Base-by-base conservation (phyloP, 2,888 invertebrate species). In the Troilus luridus region DNA sequence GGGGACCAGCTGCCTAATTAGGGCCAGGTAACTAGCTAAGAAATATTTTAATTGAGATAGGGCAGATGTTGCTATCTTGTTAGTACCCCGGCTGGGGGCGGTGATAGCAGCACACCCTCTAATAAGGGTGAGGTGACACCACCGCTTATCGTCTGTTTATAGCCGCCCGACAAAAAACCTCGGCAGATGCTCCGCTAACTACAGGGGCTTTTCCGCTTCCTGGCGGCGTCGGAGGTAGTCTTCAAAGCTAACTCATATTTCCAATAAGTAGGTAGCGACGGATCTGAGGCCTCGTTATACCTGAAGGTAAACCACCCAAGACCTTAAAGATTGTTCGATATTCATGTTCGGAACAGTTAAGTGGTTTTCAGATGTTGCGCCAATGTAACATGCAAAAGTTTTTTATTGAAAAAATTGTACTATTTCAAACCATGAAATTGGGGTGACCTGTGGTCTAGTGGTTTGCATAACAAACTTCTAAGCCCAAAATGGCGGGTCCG, bases 111-210 rank as follows among this genome's bases (percentile, higher is more conserved):
- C 85, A 85, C 85, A 54, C 59, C 89, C 89, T 64, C 62, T 89
- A 89, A 89, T 89, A 89, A 89, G 89, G 89, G 89, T 89, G 85
- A 64, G 88, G 88, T 89, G 89, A 89, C 89, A 89, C 64, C 89
- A 62, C 64, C 64, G 62, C 89, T 89, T 89, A 89, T 89, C 64
- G 62, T 64, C 89, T 89, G 89, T 89, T 89, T 67, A 89, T 89
- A 64, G 12, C 89, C 62, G 6, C 1, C 54, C 67, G 67, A 60
- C 88, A 88, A 41, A 54, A 54, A 62, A 54, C 62, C 89, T 89
- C 89, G 89, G 60, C 89, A 89, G 89, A 89, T 89, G 89, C 54
- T 19, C 60, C 11, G 54, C 59, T 89, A 89, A 64, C 89, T 77
- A 77, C 72, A 77, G 72, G 27, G 72, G 72, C 72, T 77, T 58